Base-by-base conservation (phyloP, 2,888 invertebrate genomes). In the Hoplodrina blanda region DNA sequence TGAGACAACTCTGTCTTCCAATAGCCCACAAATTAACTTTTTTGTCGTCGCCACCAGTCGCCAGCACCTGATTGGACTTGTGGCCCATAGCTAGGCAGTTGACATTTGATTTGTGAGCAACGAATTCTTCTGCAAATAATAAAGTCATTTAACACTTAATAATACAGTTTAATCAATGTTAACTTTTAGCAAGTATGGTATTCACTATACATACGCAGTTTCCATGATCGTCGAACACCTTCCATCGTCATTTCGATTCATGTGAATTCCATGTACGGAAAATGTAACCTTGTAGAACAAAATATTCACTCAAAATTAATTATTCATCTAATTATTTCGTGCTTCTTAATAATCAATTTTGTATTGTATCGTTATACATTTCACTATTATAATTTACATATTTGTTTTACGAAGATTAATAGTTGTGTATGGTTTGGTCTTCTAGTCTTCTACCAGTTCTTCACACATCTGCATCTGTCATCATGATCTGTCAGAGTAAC, bases 11-110 rank as follows among this genome's bases (percentile, higher is more conserved):
- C 88, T 98, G 98, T 90, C 99, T 98, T 52, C 99, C 99, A 80
- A 99, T 98, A 17, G 99, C 99, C 99, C 99, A 99, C 82, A 99
- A 95, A 94, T 99, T 99, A 64, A 99, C 99, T 95, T 99, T 99
- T 92, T 98, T 98, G 96, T 99, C 99, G 92, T 99, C 99, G 74
- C 99, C 99, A 69, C 99, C 99, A 74, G 99, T 99, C 53, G 98
- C 99, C 92, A 99, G 97, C 64, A 99, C 98, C 89, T 98, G 97
- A 82, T 98, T 98, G 63, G 98, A 98, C 92, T 98, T 98, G 95
- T 98, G 98, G 73, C 99, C 99, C 94, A 99, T 96, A 62, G 98
- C 98, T 88, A 98, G 94, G 90, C 98, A 98, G 90, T 98, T 98
- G 86, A 99, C 98, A 94, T 98, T 98, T 85, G 98, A 97, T 89